Conservation (phyloP, 2,797 vertebrate species). For the Artibeus lituratus region DNA sequence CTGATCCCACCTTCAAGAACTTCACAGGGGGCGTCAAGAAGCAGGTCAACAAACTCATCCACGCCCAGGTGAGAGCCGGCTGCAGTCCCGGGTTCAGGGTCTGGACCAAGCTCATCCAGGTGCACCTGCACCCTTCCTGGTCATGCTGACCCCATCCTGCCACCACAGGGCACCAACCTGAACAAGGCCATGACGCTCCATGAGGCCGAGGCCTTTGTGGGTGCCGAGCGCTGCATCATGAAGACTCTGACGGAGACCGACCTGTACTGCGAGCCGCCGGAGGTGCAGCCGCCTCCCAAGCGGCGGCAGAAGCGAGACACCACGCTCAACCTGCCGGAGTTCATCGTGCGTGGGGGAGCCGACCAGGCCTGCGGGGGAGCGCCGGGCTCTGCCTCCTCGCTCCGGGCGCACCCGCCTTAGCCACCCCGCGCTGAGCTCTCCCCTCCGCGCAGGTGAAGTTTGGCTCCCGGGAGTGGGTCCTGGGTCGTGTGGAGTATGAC, state of each 20-base stretch:
- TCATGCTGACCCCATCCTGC: accelerated
- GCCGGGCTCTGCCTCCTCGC: not conserved
- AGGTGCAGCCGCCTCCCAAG: constrained; percentile 88
- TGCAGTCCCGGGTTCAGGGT: accelerated
- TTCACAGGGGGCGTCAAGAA: constrained; percentile 90
- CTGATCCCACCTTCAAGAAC: constrained; percentile 89
- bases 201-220: constrained; percentile 95
- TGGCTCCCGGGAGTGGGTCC: constrained; percentile 90
- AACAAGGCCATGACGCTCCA: constrained; percentile 95
- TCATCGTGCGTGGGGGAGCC: constrained; percentile 80
- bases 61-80: constrained; percentile 81
- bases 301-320: constrained; percentile 92
- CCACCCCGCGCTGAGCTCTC: not conserved
- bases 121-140: accelerated
- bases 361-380: not conserved
- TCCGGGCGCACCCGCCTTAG: accelerated
- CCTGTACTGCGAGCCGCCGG: constrained; percentile 93
- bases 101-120: not conserved
- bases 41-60: constrained; percentile 87
- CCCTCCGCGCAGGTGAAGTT: constrained; percentile 88
- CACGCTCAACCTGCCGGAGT: constrained; percentile 90
- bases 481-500: constrained; percentile 90
- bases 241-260: constrained; percentile 95
- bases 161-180: constrained; percentile 90
- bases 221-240: constrained; percentile 90